Evolutionary conservation across 2,113 vertebrate species (phyloP).

Genomic region (Sarotherodon lohbergeri): DNA sequence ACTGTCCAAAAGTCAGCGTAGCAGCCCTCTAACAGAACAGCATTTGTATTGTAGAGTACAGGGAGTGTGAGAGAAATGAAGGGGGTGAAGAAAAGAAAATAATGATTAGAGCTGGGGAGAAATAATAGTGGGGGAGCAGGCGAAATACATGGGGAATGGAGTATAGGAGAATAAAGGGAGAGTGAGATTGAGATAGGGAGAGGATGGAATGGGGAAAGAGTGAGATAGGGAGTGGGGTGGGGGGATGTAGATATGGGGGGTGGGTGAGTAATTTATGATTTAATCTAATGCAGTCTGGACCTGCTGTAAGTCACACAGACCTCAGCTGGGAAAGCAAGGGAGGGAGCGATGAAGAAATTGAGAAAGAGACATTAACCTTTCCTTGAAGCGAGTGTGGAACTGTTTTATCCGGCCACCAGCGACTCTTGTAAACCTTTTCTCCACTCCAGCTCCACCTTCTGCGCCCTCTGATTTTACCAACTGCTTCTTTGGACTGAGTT

Average conservation of each 20-base stretch:
- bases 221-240: conserved; percentile 60
- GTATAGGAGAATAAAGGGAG: conserved; percentile 62
- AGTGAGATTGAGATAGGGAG: conserved; percentile 56
- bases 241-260: conserved; percentile 92
- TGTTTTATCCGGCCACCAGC: conserved; percentile 61
- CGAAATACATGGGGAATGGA: conserved; percentile 64
- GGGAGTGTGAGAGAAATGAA: conserved; percentile 10
- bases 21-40: conserved; percentile 2
- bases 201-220: conserved; percentile 43
- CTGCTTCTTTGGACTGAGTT: neutral
- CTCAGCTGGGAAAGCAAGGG: conserved; percentile 70
- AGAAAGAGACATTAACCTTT: conserved; percentile 71
- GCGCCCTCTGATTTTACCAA: neutral
- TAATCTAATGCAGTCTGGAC: conserved; percentile 97
- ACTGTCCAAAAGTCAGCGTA: conserved; percentile 25
- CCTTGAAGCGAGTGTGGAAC: conserved; percentile 54
- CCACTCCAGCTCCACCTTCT: neutral
- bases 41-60: conserved; percentile 30
- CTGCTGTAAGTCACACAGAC: conserved; percentile 97
- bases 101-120: conserved; percentile 60
- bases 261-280: conserved; percentile 95
- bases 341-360: conserved; percentile 51
- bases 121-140: conserved; percentile 55
- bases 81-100: conserved; percentile 41
- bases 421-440: conserved; percentile 47